Evolutionary conservation across 2,888 invertebrate species (phyloP), one percentile per base, ranked within the genome.

Genomic region (Masnerella sp.): DNA sequence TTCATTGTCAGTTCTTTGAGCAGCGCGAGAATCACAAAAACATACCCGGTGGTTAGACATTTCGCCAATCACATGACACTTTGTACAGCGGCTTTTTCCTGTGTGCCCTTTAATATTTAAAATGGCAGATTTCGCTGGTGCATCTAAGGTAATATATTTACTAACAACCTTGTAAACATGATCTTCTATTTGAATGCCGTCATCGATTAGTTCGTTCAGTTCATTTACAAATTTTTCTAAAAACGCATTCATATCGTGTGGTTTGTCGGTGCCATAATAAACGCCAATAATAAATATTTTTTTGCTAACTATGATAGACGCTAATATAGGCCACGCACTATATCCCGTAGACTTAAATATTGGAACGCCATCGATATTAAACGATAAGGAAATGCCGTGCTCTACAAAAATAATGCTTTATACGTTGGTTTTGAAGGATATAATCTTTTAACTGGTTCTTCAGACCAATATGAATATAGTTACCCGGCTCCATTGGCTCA

Each of bases 41-140:
- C 12, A 45, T 25, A 22, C 12, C n/a, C 28, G 14, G 2, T 28
- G 12, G 7, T 38, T 5, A 7, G 17, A 38, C 7, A 7, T 38
- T 12, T 30, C 14, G n/a, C 47, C 47, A 5, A 2, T 1, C 2
- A 17, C 47, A n/a, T 30, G 30, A 17, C 47, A 47, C 32, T 47
- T 47, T 5, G 30, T 47, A 17, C 47, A 47, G 22, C 61, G 49
- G 4, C 22, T 2, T 34, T 30, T 47, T 0, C 49, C 61, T 0
- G 12, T 18, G 18, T 62, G 49, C 0, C 40, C 20, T 42, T 51
- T 62, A 7, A 49, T 15, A 18, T 51, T 38, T 30, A 49, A 38
- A 17, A 49, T 17, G 2, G 18, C 20, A 12, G 51, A 28, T 42
- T 62, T 62, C 11, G 51, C 61, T 12, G 61, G 61, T 5, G 61